Evolutionary conservation across 2,888 invertebrate species (phyloP).

Genomic region (Drosophila emarginata): DNA sequence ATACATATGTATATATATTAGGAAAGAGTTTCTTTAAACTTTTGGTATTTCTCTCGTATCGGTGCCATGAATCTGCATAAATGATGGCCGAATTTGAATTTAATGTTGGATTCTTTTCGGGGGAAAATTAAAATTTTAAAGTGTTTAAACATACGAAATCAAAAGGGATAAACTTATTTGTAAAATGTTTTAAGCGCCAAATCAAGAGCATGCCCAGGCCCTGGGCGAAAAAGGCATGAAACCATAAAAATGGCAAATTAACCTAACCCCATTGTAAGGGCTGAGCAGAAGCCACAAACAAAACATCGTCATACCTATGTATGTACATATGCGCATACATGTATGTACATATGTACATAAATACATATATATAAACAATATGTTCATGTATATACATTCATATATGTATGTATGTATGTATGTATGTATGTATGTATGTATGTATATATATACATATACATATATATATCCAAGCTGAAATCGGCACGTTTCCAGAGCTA

Average conservation of each 20-base stretch:
- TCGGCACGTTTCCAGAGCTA: constrained; percentile 74
- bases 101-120: constrained; percentile 57
- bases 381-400: constrained; percentile 15
- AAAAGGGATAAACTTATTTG: constrained; percentile 53
- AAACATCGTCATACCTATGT: constrained; percentile 38
- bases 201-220: not conserved
- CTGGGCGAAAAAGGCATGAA: constrained; percentile 61
- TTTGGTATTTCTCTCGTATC: constrained; percentile 60
- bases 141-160: constrained; percentile 50
- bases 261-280: constrained; percentile 48
- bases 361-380: not conserved
- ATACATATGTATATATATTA: too few relatives aligned
- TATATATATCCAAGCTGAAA: constrained; percentile 56
- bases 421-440: not conserved
- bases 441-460: not conserved
- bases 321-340: constrained; percentile 10
- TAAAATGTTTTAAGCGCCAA: constrained; percentile 23
- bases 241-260: constrained; percentile 81
- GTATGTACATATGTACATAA: not conserved
- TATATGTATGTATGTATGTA: constrained; percentile 4
- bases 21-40: constrained; percentile 37
- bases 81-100: constrained; percentile 57
- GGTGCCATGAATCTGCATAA: constrained; percentile 72
- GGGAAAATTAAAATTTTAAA: constrained; percentile 29
- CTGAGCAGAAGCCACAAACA: constrained; percentile 69